phyloP scores from a whole-genome alignment of 2,888 invertebrate genomes.

The Oxycera nigricornis region DNA sequence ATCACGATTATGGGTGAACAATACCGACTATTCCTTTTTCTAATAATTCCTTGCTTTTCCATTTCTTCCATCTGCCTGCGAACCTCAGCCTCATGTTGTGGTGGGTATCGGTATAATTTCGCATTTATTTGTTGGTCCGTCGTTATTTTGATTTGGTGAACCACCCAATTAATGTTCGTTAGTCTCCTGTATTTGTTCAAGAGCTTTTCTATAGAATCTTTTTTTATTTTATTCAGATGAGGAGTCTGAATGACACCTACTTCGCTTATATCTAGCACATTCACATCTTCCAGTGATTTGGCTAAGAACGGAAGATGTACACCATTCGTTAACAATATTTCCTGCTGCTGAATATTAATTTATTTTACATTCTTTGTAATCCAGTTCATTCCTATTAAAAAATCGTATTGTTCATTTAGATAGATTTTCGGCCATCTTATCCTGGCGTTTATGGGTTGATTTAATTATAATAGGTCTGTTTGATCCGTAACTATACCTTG shows the following conservation, averaged over 20 bases:
- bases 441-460: conserved; percentile 43
- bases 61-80: conserved; percentile 31
- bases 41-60: conserved; percentile 43
- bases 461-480: conserved; percentile 45
- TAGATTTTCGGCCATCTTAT: conserved; percentile 27
- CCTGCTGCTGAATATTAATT: conserved; percentile 42
- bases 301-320: conserved; percentile 40
- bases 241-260: conserved; percentile 31
- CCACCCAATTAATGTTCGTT: conserved; percentile 24
- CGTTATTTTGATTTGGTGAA: conserved; percentile 40
- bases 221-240: conserved; percentile 45
- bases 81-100: conserved; percentile 35
- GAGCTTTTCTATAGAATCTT: too few species aligned
- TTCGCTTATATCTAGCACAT: conserved; percentile 41
- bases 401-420: conserved; percentile 45
- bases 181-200: conserved; percentile 43
- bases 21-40: conserved; percentile 42
- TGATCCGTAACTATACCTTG: conserved; percentile 9
- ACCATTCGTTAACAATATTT: conserved; percentile 41
- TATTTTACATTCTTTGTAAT: conserved; percentile 41
- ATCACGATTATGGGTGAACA: conserved; percentile 42
- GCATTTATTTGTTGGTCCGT: conserved; percentile 44
- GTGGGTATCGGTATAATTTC: conserved; percentile 42
- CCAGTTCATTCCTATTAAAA: conserved; percentile 44
- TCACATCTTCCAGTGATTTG: conserved; percentile 41